A percentile compares a stretch with the other conserved stretches of the same genome.
These are phyloP conservation scores for Bovichtus diacanthus DNA, from an alignment of 2,797 vertebrate species.

Conservation along the genomic window DNA sequence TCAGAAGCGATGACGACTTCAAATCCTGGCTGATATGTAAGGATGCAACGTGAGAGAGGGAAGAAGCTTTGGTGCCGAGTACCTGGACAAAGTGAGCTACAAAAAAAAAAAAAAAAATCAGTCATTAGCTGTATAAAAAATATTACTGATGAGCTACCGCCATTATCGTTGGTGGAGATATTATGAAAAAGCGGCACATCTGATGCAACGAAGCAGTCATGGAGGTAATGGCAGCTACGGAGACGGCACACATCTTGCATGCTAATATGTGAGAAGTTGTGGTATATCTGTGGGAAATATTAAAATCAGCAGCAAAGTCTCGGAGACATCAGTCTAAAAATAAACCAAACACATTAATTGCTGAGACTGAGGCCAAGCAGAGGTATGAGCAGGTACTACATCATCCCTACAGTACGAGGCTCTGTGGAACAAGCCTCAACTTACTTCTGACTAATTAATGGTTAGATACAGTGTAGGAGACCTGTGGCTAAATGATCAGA, in stretches of 20 bases:
- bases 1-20: slow-evolving; percentile 50
- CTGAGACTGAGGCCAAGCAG: slow-evolving; percentile 28
- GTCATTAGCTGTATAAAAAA: slow-evolving; percentile 43
- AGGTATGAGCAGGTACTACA: slow-evolving; percentile 54
- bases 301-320: slow-evolving; percentile 56
- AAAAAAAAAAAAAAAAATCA: slow-evolving; percentile 26
- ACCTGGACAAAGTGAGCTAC: slow-evolving; percentile 30
- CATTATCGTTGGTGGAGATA: slow-evolving; percentile 25
- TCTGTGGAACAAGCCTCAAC: slow-evolving; percentile 53
- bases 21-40: slow-evolving; percentile 48
- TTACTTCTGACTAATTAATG: slow-evolving; percentile 71
- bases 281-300: slow-evolving; percentile 56
- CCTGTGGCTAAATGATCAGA: slow-evolving; percentile 59
- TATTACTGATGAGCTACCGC: slow-evolving; percentile 50
- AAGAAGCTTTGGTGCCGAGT: slow-evolving; percentile 17
- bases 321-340: slow-evolving; percentile 64
- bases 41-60: background rate
- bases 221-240: slow-evolving; percentile 51
- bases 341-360: slow-evolving; percentile 64
- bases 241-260: slow-evolving; percentile 42
- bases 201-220: slow-evolving; percentile 61
- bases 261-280: slow-evolving; percentile 57
- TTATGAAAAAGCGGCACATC: slow-evolving; percentile 48
- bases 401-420: slow-evolving; percentile 33
- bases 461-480: slow-evolving; percentile 29